A percentile compares a stretch with the other conserved stretches of the same genome.
phyloP scores from a whole-genome alignment of 2,888 invertebrate genomes.

The Notodonta ziczac region DNA sequence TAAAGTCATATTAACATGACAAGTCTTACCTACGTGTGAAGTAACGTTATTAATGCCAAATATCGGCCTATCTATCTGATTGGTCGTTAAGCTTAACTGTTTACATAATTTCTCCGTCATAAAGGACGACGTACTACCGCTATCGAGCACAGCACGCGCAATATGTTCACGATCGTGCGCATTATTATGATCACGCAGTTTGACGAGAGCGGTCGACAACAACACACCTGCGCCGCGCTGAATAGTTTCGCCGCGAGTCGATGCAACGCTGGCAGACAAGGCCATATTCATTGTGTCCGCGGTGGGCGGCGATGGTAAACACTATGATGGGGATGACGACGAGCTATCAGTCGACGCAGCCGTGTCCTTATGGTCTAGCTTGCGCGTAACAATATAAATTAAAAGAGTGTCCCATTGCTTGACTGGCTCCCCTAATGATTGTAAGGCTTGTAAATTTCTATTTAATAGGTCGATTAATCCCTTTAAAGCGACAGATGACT shows the following conservation, averaged over 20 bases:
- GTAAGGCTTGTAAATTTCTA: conserved; percentile 33
- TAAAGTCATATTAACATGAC: conserved; percentile 16
- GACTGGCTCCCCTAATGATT: conserved; percentile 28
- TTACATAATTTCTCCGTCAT: conserved; percentile 17
- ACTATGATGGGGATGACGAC: not conserved
- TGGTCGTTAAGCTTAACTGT: conserved; percentile 14
- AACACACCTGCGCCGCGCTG: conserved; percentile 3
- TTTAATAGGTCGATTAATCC: conserved; percentile 28
- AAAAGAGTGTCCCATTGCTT: conserved; percentile 35
- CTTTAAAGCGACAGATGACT: conserved; percentile 28
- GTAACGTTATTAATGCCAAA: conserved; percentile 24
- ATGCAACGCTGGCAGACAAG: conserved; percentile 7
- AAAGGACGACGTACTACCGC: conserved; percentile 18
- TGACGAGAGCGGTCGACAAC: conserved; percentile 24
- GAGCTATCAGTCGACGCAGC: not conserved
- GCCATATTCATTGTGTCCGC: not conserved
- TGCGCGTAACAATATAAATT: conserved; percentile 34
- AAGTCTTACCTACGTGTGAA: conserved; percentile 20
- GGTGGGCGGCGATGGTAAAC: not conserved
- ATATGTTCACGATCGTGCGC: conserved; percentile 11
- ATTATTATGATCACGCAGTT: conserved; percentile 14
- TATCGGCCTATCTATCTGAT: conserved; percentile 16
- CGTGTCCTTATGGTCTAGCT: conserved; percentile 21
- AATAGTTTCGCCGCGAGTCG: not conserved
- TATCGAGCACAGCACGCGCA: conserved; percentile 20